Evolutionary conservation across 1,140 invertebrate species (phyloP), one percentile per base, ranked within the genome.

Genomic region (Heliconius nattereri): DNA sequence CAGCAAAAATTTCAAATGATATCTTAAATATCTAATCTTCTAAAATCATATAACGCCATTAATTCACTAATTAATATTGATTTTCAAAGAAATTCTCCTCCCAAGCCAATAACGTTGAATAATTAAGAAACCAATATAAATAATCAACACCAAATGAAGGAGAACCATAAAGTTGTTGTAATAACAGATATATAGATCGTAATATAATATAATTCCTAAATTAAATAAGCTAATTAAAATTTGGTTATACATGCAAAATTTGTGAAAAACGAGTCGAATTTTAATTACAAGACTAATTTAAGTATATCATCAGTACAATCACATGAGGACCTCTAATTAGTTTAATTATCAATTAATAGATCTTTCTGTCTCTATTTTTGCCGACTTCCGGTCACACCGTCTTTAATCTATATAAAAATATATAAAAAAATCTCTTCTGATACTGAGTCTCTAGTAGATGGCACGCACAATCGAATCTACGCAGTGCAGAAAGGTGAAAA

Each of bases 351-450:
- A 66, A 66, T 66, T 16, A 66, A 66, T 66, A 66, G 5, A 66
- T 66, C 26, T 66, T 16, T 66, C 60, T 66, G n/a, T 26, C 0
- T 66, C 13, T 52, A 75, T 54, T 75, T 75, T 45, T 71, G 75
- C 57, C 60, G 66, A 79, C 78, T 79, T 79, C 78, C 78, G 78
- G 71, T 79, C 73, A 70, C 57, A 75, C n/a, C 23, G 32, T 71
- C 60, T 29, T 49, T 45, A 45, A 45, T 45, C 40, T 45, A 16
- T 45, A 45, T 16, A 45, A 45, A 45, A 16, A 45, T 45, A 3
- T 45, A 45, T 40, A 13, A 45, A 45, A 16, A 45, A 45, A 45
- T 16, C 40, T 45, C 40, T 16, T 45, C 40, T 45, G 40, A 16
- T 45, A 16, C 40, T 16, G 40, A 45, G 40, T 45, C 40, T 45